phyloP scores from a whole-genome alignment of 2,888 invertebrate genomes.

The Timema cristinae region DNA sequence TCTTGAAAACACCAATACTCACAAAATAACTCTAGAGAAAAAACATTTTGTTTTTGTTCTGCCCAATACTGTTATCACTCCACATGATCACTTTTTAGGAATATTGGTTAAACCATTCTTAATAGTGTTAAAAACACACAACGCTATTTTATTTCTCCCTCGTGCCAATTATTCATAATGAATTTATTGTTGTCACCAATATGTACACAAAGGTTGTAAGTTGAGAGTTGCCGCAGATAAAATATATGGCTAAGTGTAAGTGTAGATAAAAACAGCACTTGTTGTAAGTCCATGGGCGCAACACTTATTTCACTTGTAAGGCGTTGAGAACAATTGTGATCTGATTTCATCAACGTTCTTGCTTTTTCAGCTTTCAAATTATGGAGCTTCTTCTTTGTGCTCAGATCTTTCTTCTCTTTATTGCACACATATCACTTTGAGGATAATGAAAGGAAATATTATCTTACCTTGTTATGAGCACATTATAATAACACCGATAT shows the following conservation, averaged over 20 bases:
- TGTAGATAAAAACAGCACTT: no score
- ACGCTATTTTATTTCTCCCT: not conserved
- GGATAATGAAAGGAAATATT: not conserved
- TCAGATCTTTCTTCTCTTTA: not conserved
- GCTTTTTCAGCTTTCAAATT: no score
- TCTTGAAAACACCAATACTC: not conserved
- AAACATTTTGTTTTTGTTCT: not conserved
- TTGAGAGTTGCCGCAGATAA: no score
- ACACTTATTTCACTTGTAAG: no score
- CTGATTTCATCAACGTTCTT: no score
- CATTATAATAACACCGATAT: not conserved
- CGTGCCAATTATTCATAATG: no score
- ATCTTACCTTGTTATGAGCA: not conserved
- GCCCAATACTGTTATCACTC: no score
- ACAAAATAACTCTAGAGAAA: not conserved
- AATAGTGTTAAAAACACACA: not conserved
- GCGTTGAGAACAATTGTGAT: no score
- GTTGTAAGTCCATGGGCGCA: no score
- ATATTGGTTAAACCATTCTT: not conserved
- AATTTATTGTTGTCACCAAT: no score
- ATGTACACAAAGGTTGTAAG: no score
- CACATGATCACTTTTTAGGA: no score
- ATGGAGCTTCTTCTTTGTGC: not conserved
- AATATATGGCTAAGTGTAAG: not conserved
- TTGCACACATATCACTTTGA: not conserved